A percentile compares a stretch with the other conserved stretches of the same genome.
These are phyloP conservation scores for Stenopsyche tienmushanensis DNA, from an alignment of 1,140 invertebrate genomes.

Conservation along the genomic window DNA sequence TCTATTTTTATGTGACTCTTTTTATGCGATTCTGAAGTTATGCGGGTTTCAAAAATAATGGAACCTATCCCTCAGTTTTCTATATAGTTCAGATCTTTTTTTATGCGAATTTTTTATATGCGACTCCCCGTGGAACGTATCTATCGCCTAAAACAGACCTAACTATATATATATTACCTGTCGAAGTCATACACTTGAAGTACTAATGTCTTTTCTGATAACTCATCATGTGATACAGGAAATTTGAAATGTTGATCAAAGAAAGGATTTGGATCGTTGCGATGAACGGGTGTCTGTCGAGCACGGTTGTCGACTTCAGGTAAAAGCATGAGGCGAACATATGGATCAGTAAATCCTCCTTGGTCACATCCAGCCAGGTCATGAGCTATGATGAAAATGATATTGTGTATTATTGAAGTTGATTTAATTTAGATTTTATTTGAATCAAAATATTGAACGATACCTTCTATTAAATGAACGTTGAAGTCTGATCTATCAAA, in stretches of 20 bases:
- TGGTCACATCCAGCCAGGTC: constrained; percentile 77
- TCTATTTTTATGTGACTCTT: too few relatives aligned
- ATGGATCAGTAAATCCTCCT: constrained; percentile 85
- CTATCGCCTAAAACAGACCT: too few relatives aligned
- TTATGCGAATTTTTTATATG: too few relatives aligned
- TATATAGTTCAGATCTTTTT: too few relatives aligned
- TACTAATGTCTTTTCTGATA: constrained; percentile 71
- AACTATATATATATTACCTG: too few relatives aligned
- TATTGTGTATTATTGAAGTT: too few relatives aligned
- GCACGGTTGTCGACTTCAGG: constrained; percentile 83
- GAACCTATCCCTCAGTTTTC: too few relatives aligned
- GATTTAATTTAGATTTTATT: too few relatives aligned
- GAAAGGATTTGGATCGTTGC: constrained; percentile 74
- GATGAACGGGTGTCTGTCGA: constrained; percentile 76
- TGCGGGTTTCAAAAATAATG: too few relatives aligned
- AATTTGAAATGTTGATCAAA: constrained; percentile 87
- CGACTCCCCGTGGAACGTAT: too few relatives aligned
- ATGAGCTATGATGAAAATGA: constrained; percentile 69
- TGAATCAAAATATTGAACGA: too few relatives aligned
- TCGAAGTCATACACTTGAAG: constrained; percentile 72
- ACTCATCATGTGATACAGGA: constrained; percentile 77
- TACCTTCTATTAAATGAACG: constrained; percentile 86
- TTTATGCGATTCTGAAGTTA: too few relatives aligned
- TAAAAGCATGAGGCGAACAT: constrained; percentile 71
- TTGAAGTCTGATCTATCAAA: constrained; percentile 85